phyloP scores from a whole-genome alignment of 1,140 invertebrate species.

The Diabrotica undecimpunctata region DNA sequence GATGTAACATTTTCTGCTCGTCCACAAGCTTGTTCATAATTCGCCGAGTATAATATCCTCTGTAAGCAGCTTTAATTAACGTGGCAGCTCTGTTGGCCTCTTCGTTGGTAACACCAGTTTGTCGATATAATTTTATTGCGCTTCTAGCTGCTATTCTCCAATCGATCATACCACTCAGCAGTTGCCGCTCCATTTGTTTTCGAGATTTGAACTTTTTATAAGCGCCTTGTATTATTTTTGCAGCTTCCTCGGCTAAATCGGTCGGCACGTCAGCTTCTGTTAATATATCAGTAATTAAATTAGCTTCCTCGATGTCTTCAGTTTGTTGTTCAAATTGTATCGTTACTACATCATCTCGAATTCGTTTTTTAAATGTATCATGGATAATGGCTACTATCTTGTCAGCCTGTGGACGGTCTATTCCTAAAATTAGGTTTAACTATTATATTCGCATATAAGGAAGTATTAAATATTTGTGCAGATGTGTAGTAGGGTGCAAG shows the following conservation, averaged over 20 bases:
- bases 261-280: constrained; percentile 21
- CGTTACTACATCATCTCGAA: constrained; percentile 16
- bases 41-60: constrained; percentile 47
- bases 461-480: too few species aligned
- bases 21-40: constrained; percentile 23
- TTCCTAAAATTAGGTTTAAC: neutral
- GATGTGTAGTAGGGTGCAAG: too few species aligned
- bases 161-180: constrained; percentile 44
- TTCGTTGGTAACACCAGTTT: constrained; percentile 45
- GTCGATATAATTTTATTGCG: constrained; percentile 48
- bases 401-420: constrained; percentile 47
- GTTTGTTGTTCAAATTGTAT: neutral
- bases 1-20: neutral
- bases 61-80: constrained; percentile 50
- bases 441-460: neutral
- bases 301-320: constrained; percentile 28
- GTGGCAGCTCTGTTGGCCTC: constrained; percentile 48
- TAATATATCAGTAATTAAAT: constrained; percentile 30
- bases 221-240: constrained; percentile 37
- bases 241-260: constrained; percentile 48
- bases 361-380: constrained; percentile 45
- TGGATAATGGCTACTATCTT: constrained; percentile 47
- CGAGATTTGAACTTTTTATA: constrained; percentile 27
- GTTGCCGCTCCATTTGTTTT: constrained; percentile 29
- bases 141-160: constrained; percentile 50